Evolutionary conservation across 2,797 vertebrate species (phyloP), one percentile per base, ranked within the genome.

Genomic region (Ispidina picta): DNA sequence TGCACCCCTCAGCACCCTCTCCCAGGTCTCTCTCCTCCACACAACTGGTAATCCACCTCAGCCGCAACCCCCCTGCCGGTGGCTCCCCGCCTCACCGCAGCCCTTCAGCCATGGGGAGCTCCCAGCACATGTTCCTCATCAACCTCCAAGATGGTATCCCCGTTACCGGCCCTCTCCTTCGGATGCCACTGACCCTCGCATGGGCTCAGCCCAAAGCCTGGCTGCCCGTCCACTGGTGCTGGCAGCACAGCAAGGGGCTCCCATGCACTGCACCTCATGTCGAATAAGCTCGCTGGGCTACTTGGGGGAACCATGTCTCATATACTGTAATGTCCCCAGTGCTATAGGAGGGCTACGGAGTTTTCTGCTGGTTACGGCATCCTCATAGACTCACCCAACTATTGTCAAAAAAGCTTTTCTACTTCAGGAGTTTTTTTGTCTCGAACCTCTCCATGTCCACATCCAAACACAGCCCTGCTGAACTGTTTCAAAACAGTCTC

Each of bases 21-120:
- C 58, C 72, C 86, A 31, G 74, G 92, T 62, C 90, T 93, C 63
- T 73, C 83, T 83, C 59, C 90, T 84, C 95, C 96, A 95, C 95
- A 96, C 93, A 97, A 97, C 96, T 96, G 96, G 94, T 96, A 96
- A 97, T 89, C 92, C 95, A 97, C 97, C 98, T 98, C 98, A 97
- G 96, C 96, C 75, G 35, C 89, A 80, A 89, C 89, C 79, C 22
- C 17, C 91, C 85, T 1, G 43, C 83, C 25, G 79, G 88, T 44
- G 2, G 84, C 82, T 69, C 76, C 91, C 52, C 18, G 92, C 83
- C 43, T 44, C 92, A 63, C 85, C 41, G 39, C 92, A 69, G 83
- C 87, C 17, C 35, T 68, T 62, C 15, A 13, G 83, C 63, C 1
- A 62, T 2, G 68, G 82, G 91, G 85, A 94, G 81, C 86, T 89